Evolutionary conservation across 2,797 vertebrate genomes (phyloP).

Genomic region (Diglossa cyanea): DNA sequence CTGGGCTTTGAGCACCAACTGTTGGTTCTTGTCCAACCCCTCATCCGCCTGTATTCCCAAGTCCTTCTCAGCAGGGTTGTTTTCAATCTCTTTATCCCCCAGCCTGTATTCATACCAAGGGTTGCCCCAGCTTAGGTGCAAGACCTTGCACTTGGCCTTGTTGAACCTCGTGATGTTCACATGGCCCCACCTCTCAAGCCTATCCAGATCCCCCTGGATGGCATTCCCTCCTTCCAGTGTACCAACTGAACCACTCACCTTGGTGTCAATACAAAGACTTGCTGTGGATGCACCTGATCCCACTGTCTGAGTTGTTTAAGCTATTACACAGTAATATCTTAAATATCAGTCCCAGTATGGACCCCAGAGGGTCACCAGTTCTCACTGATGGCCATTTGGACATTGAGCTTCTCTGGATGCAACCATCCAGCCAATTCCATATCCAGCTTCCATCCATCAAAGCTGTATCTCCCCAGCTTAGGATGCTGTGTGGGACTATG

Average conservation of each 20-base stretch:
- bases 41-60: not conserved
- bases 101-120: not conserved
- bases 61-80: not conserved
- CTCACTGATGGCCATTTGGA: not conserved
- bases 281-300: not conserved
- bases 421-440: not conserved
- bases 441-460: not conserved
- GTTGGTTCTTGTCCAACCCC: not conserved
- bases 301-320: not conserved
- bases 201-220: not conserved
- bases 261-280: not conserved
- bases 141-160: not conserved
- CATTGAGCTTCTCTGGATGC: not conserved
- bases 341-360: fast-evolving
- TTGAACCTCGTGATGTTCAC: not conserved
- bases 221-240: not conserved
- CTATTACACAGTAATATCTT: not conserved
- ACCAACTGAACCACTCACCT: not conserved
- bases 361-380: not conserved
- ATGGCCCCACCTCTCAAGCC: not conserved
- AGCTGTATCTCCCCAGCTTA: fast-evolving
- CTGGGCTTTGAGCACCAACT: not conserved
- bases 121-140: fast-evolving
- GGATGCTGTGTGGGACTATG: not conserved
- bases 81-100: not conserved